Base-by-base conservation (phyloP, 1,140 invertebrate genomes). In the Microplitis mediator region DNA sequence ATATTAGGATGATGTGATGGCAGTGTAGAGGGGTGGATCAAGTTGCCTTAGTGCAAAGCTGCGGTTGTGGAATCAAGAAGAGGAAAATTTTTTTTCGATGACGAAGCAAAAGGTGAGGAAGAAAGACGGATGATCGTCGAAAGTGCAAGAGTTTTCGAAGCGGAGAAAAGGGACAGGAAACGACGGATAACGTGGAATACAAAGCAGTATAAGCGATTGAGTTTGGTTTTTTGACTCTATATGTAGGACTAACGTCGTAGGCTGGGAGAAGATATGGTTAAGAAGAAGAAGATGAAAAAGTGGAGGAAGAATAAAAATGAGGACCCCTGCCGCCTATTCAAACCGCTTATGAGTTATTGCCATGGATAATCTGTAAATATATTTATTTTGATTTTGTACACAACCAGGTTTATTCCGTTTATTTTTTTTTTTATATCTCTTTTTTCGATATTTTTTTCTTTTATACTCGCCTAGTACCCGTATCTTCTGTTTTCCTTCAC, bases 321-420 rank as follows among this genome's bases (percentile, higher is more conserved):
- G 60, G 84, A 81, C 84, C 80, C 84, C 84, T 78, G 81, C 81
- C 79, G 84, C 77, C 81, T 83, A 85, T 86, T 86, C 84, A 85
- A 86, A 86, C 82, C 82, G 77, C 79, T 77, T 75, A 68, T 85
- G 84, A 86, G 76, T 85, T 85, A 86, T 84, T 77, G 79, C 80
- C 79, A 66, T 81, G 82, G 83, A 84, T 86, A 86, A 86, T 86
- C 83, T 84, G 82, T 86, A 84, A 86, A 86, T 85, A 83, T 86
- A 84, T 86, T 85, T 86, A 85, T 86, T 85, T 86, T 84, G 82
- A 86, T 84, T 85, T 82, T 82, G 79, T 83, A 83, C 83, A 78
- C 79, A 78, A 79, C 78, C 74, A 76, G 74, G 77, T 80, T 82
- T 80, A 82, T 79, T 82, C 77, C 60, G 58, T 75, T 70, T 68